A percentile compares a stretch with the other conserved stretches of the same genome.
Evolutionary conservation across 1,140 invertebrate genomes (phyloP).

Genomic region (Calephelis virginiensis): DNA sequence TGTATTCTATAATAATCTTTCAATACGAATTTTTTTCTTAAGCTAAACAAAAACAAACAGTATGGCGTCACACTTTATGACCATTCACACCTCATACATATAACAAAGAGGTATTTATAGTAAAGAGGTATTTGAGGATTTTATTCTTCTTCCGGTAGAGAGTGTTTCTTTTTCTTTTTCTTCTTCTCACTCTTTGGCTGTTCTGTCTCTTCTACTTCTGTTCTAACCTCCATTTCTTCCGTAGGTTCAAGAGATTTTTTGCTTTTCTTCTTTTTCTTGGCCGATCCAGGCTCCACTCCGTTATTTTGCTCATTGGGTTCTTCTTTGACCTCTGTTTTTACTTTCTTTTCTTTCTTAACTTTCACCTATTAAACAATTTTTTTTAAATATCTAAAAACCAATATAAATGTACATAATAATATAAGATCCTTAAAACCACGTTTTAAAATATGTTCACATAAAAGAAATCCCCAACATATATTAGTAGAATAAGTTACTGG

Average conservation of each 20-base stretch:
- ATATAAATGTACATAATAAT: not conserved
- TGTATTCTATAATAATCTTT: conserved; percentile 5
- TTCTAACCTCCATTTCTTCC: conserved; percentile 33
- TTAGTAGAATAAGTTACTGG: too few relatives aligned
- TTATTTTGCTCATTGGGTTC: conserved; percentile 37
- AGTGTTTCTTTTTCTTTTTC: conserved; percentile 58
- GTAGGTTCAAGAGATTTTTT: conserved; percentile 46
- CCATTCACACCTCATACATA: not conserved
- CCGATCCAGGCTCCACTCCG: conserved; percentile 41
- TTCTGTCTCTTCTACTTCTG: conserved; percentile 32
- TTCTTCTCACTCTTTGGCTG: conserved; percentile 55
- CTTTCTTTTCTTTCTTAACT: conserved; percentile 50
- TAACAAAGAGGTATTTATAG: not conserved
- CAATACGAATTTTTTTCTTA: conserved; percentile 1
- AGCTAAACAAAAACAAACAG: not conserved
- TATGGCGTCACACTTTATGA: not conserved
- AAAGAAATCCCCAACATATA: too few relatives aligned
- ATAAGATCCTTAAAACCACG: too few relatives aligned
- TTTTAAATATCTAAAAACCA: too few relatives aligned
- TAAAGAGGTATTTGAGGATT: not conserved
- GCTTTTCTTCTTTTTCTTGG: conserved; percentile 75
- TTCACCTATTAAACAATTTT: conserved; percentile 37
- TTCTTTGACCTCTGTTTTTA: conserved; percentile 35
- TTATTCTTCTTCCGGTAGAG: conserved; percentile 49
- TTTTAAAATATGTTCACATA: too few relatives aligned